Percentiles rank a stretch among this genome's conserved stretches.
Conservation (phyloP, 2,797 vertebrate genomes). For the Falco berigora region DNA sequence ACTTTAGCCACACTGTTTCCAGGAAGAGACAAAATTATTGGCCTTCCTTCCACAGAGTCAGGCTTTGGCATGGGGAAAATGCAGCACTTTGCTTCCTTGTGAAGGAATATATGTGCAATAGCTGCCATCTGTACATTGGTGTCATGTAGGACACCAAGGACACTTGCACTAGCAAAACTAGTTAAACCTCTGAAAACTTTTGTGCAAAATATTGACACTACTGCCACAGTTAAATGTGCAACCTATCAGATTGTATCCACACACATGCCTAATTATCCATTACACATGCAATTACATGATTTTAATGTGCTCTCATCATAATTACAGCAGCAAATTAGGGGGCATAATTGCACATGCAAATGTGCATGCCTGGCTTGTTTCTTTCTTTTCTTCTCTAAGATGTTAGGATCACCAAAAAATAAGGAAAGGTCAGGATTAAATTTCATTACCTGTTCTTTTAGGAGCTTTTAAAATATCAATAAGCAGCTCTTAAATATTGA, state of each 20-base stretch:
- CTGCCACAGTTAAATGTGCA: background rate
- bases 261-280: background rate
- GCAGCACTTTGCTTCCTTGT: background rate
- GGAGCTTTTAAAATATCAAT: background rate
- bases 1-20: fast-evolving
- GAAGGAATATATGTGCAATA: too few species aligned
- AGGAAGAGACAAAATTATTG: background rate
- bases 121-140: fast-evolving
- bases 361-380: background rate
- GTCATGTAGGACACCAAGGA: fast-evolving
- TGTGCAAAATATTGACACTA: background rate
- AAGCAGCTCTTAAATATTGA: too few species aligned
- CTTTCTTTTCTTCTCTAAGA: background rate
- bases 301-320: background rate
- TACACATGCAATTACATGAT: background rate
- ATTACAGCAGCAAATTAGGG: background rate
- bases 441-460: background rate
- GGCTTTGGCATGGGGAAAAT: background rate
- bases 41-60: background rate
- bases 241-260: background rate
- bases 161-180: background rate
- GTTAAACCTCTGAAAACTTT: background rate
- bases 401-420: background rate
- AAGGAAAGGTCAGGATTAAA: background rate
- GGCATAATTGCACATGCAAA: background rate